These are phyloP conservation scores for Heterotilapia buettikoferi DNA, from an alignment of 2,113 vertebrate species.

Conservation along the genomic window DNA sequence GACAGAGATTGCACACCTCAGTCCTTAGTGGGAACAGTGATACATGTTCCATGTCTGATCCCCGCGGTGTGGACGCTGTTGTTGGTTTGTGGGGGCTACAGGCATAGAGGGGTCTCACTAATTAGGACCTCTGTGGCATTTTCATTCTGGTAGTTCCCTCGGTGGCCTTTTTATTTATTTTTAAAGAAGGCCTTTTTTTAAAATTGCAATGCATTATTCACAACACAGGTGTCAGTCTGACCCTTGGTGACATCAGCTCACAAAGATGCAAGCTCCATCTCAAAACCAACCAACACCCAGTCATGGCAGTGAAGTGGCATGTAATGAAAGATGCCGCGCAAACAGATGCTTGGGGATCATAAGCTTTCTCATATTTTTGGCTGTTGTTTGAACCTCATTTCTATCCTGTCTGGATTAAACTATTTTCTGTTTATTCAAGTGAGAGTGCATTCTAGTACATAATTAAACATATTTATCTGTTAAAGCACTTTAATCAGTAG, in stretches of 20 bases:
- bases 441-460: not conserved
- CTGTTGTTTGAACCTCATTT: constrained; percentile 1
- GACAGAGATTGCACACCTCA: not conserved
- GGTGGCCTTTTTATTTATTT: constrained; percentile 5
- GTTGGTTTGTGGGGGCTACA: constrained; percentile 3
- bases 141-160: constrained; percentile 33
- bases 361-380: constrained; percentile 3
- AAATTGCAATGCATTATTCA: constrained; percentile 63
- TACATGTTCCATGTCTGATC: constrained; percentile 22
- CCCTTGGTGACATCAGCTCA: constrained; percentile 11
- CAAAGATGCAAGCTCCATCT: not conserved
- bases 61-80: constrained; percentile 11
- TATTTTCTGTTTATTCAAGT: not conserved
- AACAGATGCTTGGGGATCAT: constrained; percentile 32
- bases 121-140: constrained; percentile 62
- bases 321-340: not conserved
- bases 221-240: constrained; percentile 52
- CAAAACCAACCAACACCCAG: not conserved
- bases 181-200: not conserved
- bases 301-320: not conserved
- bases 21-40: not conserved
- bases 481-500: not conserved
- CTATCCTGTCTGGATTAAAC: not conserved
- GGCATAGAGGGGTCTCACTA: constrained; percentile 37
- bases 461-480: not conserved